Conservation (phyloP, 2,888 invertebrate genomes). For the Xylota segnis region DNA sequence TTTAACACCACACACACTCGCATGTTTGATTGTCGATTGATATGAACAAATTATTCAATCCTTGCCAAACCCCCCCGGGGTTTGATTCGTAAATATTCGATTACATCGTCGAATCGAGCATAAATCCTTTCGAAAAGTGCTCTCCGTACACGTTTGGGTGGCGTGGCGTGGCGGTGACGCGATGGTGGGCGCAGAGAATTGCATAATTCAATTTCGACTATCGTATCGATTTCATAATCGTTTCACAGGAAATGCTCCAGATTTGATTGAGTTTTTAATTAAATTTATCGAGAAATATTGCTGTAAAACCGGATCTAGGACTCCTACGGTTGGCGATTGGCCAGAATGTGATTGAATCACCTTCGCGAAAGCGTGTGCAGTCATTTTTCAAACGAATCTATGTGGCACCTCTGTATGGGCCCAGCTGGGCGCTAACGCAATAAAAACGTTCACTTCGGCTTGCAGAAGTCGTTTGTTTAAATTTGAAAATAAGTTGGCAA, state of each 20-base stretch:
- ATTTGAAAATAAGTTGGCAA: constrained; percentile 32
- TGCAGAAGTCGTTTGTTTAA: constrained; percentile 46
- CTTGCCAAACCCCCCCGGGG: constrained; percentile 30
- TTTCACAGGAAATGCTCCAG: constrained; percentile 56
- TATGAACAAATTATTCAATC: constrained; percentile 72
- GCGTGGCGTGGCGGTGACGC: background rate
- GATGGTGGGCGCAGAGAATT: constrained; percentile 7
- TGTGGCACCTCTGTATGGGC: constrained; percentile 47
- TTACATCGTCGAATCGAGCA: constrained; percentile 56
- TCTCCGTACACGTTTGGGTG: constrained; percentile 1
- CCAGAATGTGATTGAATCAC: constrained; percentile 64
- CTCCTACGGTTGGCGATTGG: constrained; percentile 45
- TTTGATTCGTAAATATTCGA: constrained; percentile 68
- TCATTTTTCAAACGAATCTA: constrained; percentile 43
- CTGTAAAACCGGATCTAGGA: constrained; percentile 58
- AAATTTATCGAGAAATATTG: constrained; percentile 55
- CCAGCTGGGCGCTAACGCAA: constrained; percentile 69
- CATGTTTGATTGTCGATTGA: constrained; percentile 58
- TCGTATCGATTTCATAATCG: constrained; percentile 65
- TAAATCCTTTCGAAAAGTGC: constrained; percentile 53
- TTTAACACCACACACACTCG: constrained; percentile 25
- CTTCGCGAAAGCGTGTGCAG: constrained; percentile 45
- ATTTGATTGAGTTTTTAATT: constrained; percentile 72
- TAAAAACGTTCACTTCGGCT: constrained; percentile 61
- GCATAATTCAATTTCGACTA: constrained; percentile 35